Conservation (phyloP, 2,797 vertebrate genomes). For the Onychomys leucogaster region DNA sequence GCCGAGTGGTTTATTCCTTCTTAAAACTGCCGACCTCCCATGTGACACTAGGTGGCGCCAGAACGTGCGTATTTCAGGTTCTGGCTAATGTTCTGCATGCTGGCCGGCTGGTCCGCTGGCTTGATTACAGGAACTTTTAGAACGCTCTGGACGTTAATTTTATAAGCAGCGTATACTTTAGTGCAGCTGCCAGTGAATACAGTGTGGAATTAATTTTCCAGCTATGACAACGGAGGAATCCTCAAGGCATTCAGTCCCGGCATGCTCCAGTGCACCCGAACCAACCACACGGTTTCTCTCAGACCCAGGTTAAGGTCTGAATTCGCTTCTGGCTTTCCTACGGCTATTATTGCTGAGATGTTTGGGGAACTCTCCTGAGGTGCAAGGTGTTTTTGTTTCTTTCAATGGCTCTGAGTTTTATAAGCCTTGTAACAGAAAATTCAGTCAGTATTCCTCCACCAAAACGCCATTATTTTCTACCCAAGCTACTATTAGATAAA, state of each 20-base stretch:
- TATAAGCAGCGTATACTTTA: neutral
- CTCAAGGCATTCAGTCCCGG: neutral
- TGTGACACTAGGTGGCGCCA: neutral
- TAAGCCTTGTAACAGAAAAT: constrained; percentile 5
- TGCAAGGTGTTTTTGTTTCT: neutral
- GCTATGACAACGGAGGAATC: neutral
- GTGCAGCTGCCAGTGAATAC: neutral
- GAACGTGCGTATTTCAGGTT: neutral
- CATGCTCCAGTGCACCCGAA: neutral
- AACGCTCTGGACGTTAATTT: neutral
- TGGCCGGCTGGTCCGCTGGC: no score
- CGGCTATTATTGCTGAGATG: neutral
- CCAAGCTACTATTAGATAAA: neutral
- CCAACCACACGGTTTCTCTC: neutral
- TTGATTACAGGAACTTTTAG: neutral
- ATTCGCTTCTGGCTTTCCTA: neutral
- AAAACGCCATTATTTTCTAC: neutral
- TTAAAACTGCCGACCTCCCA: neutral
- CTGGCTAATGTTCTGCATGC: neutral
- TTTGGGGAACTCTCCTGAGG: neutral
- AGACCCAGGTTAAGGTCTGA: neutral
- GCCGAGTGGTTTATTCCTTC: neutral
- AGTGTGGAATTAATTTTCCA: neutral
- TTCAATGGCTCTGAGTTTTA: neutral
- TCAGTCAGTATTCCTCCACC: neutral